Evolutionary conservation across 2,888 invertebrate species (phyloP).

Genomic region (Drosophila fungiperda): DNA sequence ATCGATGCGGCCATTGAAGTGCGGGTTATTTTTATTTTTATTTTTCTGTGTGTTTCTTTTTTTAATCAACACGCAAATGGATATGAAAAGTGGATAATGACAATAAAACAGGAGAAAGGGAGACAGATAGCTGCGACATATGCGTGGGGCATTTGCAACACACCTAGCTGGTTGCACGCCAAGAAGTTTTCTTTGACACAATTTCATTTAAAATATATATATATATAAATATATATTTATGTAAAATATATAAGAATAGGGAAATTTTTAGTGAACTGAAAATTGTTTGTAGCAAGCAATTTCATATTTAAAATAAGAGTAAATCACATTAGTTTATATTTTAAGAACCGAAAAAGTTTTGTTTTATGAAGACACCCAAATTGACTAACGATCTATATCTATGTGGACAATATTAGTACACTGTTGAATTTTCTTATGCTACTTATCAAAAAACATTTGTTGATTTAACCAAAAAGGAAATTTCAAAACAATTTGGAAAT

Average conservation of each 20-base stretch:
- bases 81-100: conserved; percentile 51
- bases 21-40: conserved; percentile 6
- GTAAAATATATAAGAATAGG: too few species aligned
- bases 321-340: too few species aligned
- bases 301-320: neutral
- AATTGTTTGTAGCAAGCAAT: neutral
- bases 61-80: conserved; percentile 52
- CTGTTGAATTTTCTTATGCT: neutral
- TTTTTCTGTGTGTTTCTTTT: conserved; percentile 15
- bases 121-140: conserved; percentile 24
- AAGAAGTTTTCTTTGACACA: neutral
- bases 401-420: neutral
- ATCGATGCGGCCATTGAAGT: conserved; percentile 61
- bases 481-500: neutral
- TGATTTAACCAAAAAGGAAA: neutral
- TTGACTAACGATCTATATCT: neutral
- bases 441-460: neutral
- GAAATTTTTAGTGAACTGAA: neutral
- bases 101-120: conserved; percentile 16
- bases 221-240: too few species aligned
- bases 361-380: too few species aligned
- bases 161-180: neutral
- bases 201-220: neutral
- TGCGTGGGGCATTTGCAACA: conserved; percentile 15
- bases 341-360: too few species aligned